phyloP scores from a whole-genome alignment of 2,113 vertebrate genomes.

The Pomatorhinus ruficollis region DNA sequence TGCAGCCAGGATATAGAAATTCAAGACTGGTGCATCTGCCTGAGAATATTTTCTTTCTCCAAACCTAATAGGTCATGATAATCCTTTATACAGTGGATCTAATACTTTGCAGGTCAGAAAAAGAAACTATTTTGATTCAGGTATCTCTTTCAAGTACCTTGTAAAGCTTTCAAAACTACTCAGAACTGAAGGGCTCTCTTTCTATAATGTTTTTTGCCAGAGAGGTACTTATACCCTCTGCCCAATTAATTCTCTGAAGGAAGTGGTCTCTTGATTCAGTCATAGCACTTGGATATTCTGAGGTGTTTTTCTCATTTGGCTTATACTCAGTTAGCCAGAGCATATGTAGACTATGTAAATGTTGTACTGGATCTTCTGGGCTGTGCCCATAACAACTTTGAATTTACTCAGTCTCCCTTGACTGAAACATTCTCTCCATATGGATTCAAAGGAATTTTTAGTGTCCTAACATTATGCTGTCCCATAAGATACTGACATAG shows the following conservation, averaged over 20 bases:
- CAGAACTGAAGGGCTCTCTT: neutral
- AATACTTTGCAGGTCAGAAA: neutral
- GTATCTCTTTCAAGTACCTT: neutral
- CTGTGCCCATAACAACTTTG: neutral
- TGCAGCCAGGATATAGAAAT: neutral
- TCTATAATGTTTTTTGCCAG: neutral
- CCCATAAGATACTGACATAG: rapidly evolving
- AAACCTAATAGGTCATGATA: neutral
- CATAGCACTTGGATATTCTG: neutral
- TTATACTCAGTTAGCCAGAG: neutral
- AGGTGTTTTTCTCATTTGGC: constrained; percentile 23
- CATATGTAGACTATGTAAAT: neutral
- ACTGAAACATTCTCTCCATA: neutral
- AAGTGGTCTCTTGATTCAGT: neutral
- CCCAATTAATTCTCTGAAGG: neutral
- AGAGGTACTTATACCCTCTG: neutral
- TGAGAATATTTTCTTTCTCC: neutral
- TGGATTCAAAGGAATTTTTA: neutral
- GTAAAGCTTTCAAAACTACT: neutral
- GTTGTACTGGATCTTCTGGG: constrained; percentile 10
- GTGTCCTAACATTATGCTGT: neutral
- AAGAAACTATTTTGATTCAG: neutral
- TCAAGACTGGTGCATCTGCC: neutral
- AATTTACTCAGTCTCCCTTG: neutral
- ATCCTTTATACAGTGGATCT: neutral